Conservation (phyloP, 2,888 invertebrate genomes). For the Limnephilus lunatus region DNA sequence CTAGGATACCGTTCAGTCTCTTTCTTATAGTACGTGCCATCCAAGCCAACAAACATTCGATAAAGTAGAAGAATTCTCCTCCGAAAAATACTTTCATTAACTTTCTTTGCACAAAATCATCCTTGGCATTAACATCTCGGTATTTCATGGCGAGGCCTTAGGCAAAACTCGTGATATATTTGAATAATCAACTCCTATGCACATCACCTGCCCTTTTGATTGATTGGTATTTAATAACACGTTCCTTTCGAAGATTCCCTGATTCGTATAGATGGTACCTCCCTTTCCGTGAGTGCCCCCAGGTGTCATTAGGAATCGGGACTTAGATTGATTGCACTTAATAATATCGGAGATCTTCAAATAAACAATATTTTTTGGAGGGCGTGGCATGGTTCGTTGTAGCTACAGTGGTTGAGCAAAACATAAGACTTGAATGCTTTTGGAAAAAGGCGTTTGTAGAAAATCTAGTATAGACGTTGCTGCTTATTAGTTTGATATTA, state of each 20-base stretch:
- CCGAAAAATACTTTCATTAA: too few relatives aligned
- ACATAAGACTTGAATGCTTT: background rate
- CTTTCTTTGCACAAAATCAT: too few relatives aligned
- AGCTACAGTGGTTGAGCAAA: background rate
- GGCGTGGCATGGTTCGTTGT: background rate
- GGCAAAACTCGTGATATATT: background rate
- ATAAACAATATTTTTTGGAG: background rate
- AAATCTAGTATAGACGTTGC: background rate
- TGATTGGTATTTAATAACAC: constrained; percentile 16
- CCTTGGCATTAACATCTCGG: background rate
- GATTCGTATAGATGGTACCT: background rate
- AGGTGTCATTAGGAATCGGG: constrained; percentile 50
- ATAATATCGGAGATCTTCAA: constrained; percentile 44
- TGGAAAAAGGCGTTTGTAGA: background rate
- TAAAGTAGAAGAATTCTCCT: too few relatives aligned
- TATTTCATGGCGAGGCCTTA: background rate
- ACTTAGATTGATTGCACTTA: constrained; percentile 52
- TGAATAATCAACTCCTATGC: background rate
- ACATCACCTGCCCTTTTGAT: constrained; percentile 7
- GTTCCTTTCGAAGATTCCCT: constrained; percentile 4
- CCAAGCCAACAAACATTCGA: too few relatives aligned
- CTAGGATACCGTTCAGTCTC: too few relatives aligned
- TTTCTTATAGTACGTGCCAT: too few relatives aligned
- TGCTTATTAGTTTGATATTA: too few relatives aligned
- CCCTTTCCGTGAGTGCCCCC: background rate